Evolutionary conservation across 2,797 vertebrate species (phyloP), one percentile per base, ranked within the genome.

Genomic region (Cossypha niveicapilla): DNA sequence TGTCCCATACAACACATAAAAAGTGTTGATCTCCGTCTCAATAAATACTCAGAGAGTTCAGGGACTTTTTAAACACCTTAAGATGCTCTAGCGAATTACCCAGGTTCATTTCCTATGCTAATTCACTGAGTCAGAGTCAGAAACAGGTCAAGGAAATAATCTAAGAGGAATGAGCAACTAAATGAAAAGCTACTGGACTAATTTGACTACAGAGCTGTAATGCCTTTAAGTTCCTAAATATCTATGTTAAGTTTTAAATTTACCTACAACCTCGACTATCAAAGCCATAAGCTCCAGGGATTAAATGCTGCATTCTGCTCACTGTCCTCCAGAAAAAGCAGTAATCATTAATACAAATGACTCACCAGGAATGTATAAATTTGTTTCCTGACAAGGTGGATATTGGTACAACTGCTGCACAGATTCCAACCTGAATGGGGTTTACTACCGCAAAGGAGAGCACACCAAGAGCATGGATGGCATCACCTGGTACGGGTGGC

Each of bases 351-450:
- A 47, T 2, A 68, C 1, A 54, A 79, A 45, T 6, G 2, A 35
- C 41, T 81, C 18, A 88, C 13, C 19, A 37, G 30, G 28, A 75
- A 77, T 39, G 22, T 60, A 2, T 42, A 10, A 0, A 10, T 66
- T 65, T 88, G 28, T 71, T 80, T 93, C 87, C 25, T 70, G 44
- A 25, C 96, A 56, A 99, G 99, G 99, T 93, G 99, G 99, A 17
- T 99, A 99, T 78, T 99, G 99, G 99, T 99, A 99, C 97, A 99
- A 99, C 98, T 99, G 99, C 97, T 99, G 99, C 98, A 99, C 99
- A 2, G 99, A 99, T 92, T 99, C 99, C 79, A 99, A 99, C 81
- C 97, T 99, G 94, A 99, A 99, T 0, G 99, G 99, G 2, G 95
- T 98, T 60, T 99, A 98, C 97, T 98, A 99, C 95, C 99, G 99